phyloP scores from a whole-genome alignment of 2,797 vertebrate genomes.

The Acanthornis magna region DNA sequence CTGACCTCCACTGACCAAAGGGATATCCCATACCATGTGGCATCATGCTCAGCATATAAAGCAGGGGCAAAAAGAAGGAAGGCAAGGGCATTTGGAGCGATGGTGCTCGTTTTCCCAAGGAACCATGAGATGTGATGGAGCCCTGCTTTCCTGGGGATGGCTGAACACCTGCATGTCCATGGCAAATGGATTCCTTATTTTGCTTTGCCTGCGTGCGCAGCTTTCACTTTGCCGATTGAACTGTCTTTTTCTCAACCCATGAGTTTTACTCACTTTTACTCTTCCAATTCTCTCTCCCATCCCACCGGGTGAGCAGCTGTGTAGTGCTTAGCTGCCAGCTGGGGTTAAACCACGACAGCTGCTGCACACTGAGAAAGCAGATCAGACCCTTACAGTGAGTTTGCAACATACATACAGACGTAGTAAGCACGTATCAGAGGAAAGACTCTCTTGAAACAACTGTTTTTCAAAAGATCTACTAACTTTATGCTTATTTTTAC shows the following conservation, averaged over 20 bases:
- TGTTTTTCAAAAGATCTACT: background rate
- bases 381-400: background rate
- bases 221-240: background rate
- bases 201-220: background rate
- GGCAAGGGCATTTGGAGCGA: accelerated
- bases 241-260: background rate
- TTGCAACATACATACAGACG: background rate
- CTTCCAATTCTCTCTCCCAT: background rate
- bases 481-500: background rate
- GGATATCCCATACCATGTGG: background rate
- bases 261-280: background rate
- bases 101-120: background rate
- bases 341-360: background rate
- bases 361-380: background rate
- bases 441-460: background rate
- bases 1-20: background rate
- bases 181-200: background rate
- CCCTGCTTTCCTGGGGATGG: background rate
- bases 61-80: background rate
- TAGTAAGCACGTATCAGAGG: background rate
- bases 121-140: background rate
- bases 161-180: background rate
- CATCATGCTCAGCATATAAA: background rate
- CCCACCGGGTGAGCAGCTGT: background rate
- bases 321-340: background rate